Conservation (phyloP, 2,888 invertebrate genomes). For the Philopedon plagiatum region DNA sequence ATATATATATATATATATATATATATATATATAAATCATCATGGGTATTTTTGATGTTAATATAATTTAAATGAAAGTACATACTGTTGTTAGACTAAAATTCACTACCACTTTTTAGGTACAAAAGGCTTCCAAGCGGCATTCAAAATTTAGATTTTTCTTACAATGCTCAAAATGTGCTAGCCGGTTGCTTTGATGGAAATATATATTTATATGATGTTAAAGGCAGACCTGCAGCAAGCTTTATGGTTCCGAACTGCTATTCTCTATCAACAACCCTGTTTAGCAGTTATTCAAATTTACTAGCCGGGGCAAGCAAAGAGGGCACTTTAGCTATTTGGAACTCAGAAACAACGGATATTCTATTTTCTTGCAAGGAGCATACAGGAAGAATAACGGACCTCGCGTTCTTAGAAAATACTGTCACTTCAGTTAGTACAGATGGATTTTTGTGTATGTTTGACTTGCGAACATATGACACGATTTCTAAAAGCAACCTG, state of each 20-base stretch:
- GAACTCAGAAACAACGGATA: constrained; percentile 54
- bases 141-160: constrained; percentile 60
- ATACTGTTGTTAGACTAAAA: neutral
- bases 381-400: constrained; percentile 55
- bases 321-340: constrained; percentile 55
- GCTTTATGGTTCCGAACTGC: constrained; percentile 55
- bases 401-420: constrained; percentile 54
- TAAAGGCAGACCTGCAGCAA: constrained; percentile 53
- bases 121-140: constrained; percentile 53
- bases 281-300: constrained; percentile 52
- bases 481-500: constrained; percentile 49
- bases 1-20: no score
- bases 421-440: constrained; percentile 54
- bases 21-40: no score
- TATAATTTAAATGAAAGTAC: no score
- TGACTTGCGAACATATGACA: constrained; percentile 52
- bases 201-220: constrained; percentile 54
- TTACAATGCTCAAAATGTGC: constrained; percentile 57
- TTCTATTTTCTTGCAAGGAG: constrained; percentile 46
- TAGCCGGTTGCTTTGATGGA: constrained; percentile 53
- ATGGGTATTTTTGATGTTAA: no score
- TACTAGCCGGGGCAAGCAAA: constrained; percentile 55
- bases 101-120: constrained; percentile 5
- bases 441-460: constrained; percentile 56
- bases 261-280: constrained; percentile 53